These are phyloP conservation scores for Parapsyche elsis DNA, from an alignment of 1,140 invertebrate genomes.

Conservation along the genomic window DNA sequence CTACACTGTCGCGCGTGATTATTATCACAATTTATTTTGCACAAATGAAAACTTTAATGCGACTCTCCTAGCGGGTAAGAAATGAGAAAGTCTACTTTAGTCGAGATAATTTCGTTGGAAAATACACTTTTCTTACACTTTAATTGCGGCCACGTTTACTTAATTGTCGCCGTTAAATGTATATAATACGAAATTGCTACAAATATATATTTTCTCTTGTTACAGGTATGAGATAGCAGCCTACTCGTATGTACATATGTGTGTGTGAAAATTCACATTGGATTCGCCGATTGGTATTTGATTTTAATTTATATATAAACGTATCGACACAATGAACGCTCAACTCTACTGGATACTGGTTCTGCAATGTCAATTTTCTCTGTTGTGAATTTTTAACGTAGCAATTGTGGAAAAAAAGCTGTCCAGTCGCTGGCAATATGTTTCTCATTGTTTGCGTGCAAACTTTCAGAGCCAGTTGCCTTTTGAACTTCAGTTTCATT, in stretches of 20 bases:
- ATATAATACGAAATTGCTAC: too few relatives aligned
- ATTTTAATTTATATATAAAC: too few relatives aligned
- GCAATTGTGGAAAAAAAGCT: background rate
- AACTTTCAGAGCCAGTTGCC: conserved; percentile 13
- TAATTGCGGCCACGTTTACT: conserved; percentile 7
- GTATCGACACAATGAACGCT: too few relatives aligned
- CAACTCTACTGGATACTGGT: too few relatives aligned
- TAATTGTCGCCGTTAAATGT: background rate
- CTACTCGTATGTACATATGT: too few relatives aligned
- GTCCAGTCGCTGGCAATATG: background rate
- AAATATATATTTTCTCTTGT: too few relatives aligned
- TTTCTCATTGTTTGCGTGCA: conserved; percentile 1
- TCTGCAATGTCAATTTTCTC: too few relatives aligned
- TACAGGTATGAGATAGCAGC: too few relatives aligned
- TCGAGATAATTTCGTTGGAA: background rate
- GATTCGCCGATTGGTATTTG: too few relatives aligned
- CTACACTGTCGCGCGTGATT: background rate
- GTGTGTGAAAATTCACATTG: too few relatives aligned
- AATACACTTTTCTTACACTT: background rate
- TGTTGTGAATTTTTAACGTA: background rate
- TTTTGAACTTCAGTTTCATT: background rate
- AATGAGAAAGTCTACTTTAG: background rate
- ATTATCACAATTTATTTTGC: background rate
- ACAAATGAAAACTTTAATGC: background rate
- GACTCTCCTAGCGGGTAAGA: background rate